Evolutionary conservation across 2,113 vertebrate species (phyloP), one percentile per base, ranked within the genome.

Genomic region (Calonectris borealis): DNA sequence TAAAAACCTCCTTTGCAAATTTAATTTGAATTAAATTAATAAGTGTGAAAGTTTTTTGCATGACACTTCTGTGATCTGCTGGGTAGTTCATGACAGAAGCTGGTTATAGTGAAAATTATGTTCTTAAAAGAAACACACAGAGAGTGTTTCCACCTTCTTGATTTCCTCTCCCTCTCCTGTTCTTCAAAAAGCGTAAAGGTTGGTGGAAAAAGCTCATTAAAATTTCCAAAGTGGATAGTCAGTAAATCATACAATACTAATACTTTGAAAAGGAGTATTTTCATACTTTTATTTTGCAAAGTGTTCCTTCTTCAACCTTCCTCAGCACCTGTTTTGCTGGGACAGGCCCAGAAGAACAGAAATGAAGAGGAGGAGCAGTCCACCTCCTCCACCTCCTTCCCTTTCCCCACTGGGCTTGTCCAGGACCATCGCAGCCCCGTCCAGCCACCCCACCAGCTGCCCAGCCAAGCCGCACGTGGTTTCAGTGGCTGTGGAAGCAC

Each of bases 391-490:
- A 27, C 3, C 17, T 65, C 32, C 38, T 60, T 73, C 46, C 9
- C 22, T 69, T 7, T 82, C 9, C n/a, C 17, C 18, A 2, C 24
- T 7, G 16, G 46, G 34, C 40, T 40, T 36, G 11, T 31, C 44
- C 4, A 3, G 52, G 31, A 25, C 21, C 26, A 32, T 11, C 1
- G 3, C 29, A 65, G 46, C 16, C 21, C 64, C 1, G 0, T 16
- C 64, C 31, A 71, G 19, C 21, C 40, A 31, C 11, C 17, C 61
- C 64, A 83, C 3, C 17, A 40, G 60, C 49, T 51, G 21, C 29
- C 32, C 36, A 36, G 46, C 13, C 20, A 32, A 55, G 54, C 14
- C 3, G 0, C 21, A 10, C 13, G 5, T 7, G 0, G 1, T 27
- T 58, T 9, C 34, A 13, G 44, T 4, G 13, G 4, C 61, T 36